Base-by-base conservation (phyloP, 2,797 vertebrate species). In the Pseudopleuronectes americanus region DNA sequence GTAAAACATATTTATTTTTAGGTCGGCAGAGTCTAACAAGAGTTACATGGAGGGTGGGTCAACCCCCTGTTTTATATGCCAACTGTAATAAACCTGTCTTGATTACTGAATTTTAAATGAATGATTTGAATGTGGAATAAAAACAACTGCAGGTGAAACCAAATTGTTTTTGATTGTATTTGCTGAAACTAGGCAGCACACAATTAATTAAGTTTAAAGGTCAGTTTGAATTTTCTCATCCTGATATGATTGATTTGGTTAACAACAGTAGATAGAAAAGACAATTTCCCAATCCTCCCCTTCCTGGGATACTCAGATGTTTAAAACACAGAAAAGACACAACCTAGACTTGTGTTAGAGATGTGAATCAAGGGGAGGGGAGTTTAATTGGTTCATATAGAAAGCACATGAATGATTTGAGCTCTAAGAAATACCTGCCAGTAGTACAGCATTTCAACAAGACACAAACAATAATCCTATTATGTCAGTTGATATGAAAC, bases 271-370 rank as follows among this genome's bases (percentile, higher is more conserved):
- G 59, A 82, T 65, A 64, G 59, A 72, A 71, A 70, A 71, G 64
- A 84, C 62, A 74, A 57, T 53, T 68, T 76, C 67, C 83, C 82
- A 82, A 70, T 70, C 75, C 74, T 88, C 77, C 76, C 89, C 66
- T 90, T 84, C 90, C 87, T 92, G 90, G 93, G 89, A 93, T 81
- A 85, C 65, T 65, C 74, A 85, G 70, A 84, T 78, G 58, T 71
- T 83, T 63, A 48, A 68, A 85, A 76, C 76, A 53, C 53, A 58
- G 48, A 67, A 68, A 53, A 72, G 47, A 67, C 67, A 81, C 38
- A 23, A 16, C 53, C 26, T 26, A 26, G 26, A 26, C 26, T 26
- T 26, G 26, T 4, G 26, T 26, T 26, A 6, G 26, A 26, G 26
- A 26, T 4, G 5, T 26, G 4, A 26, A 26, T 26, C 26, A 6